Conservation (phyloP, 1,140 invertebrate genomes). For the Doryteuthis pealeii region DNA sequence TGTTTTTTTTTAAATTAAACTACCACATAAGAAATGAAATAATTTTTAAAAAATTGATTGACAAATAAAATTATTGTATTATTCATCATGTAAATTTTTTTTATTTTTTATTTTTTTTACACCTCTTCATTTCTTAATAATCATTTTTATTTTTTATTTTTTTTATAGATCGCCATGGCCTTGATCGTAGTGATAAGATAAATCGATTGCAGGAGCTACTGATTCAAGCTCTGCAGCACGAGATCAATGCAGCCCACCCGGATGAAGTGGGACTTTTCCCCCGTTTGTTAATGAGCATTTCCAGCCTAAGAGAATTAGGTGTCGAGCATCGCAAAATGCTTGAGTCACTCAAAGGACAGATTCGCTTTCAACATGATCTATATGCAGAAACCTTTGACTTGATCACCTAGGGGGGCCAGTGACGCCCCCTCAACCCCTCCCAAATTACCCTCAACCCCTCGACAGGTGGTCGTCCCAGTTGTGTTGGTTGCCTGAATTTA, state of each 20-base stretch:
- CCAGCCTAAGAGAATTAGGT: slow-evolving; percentile 55
- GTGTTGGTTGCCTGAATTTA: not conserved
- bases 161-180: slow-evolving; percentile 51
- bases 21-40: no score
- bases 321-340: slow-evolving; percentile 56
- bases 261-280: slow-evolving; percentile 55
- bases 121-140: no score
- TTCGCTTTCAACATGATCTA: slow-evolving; percentile 53
- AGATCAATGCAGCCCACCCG: slow-evolving; percentile 45
- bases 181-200: slow-evolving; percentile 55
- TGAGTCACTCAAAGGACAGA: slow-evolving; percentile 50
- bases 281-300: slow-evolving; percentile 57
- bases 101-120: no score
- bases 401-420: slow-evolving; percentile 17
- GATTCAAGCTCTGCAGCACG: slow-evolving; percentile 53
- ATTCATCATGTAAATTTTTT: no score
- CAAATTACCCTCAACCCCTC: not conserved
- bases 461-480: not conserved
- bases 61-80: no score
- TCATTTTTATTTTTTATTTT: not conserved
- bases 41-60: no score
- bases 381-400: slow-evolving; percentile 58
- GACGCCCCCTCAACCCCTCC: not conserved
- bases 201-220: slow-evolving; percentile 52
- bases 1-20: no score